Evolutionary conservation across 2,888 invertebrate genomes (phyloP), one percentile per base, ranked within the genome.

Genomic region (Mythimna albipuncta): DNA sequence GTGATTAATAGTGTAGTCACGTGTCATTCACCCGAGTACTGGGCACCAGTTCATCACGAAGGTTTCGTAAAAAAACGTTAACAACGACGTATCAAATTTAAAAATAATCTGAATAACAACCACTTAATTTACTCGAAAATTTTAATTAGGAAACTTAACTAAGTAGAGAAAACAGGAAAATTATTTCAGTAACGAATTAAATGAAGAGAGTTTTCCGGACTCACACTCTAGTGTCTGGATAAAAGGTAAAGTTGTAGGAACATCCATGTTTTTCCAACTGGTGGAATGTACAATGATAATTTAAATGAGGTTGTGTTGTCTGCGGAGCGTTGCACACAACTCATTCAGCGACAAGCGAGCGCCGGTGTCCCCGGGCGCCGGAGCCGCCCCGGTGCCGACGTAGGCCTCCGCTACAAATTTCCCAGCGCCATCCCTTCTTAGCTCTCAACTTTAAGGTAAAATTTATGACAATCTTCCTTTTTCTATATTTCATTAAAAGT

Each of bases 401-500:
- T 71, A 81, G 83, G 82, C 76, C 77, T 81, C 47, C 58, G 79
- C 58, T 75, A 79, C 65, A 81, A 83, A 81, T 79, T 81, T 79
- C 76, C 74, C 73, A 83, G 74, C 82, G 79, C 76, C 75, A 76
- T 81, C 68, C 81, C 82, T 74, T 73, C 84, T 72, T 76, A 79
- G 83, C 85, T 84, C 72, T 80, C 71, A 87, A 88, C 83, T 82
- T 84, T 87, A 85, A 86, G 87, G 85, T 82, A 85, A 87, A 89
- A 88, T 90, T 90, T 89, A 88, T 84, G 88, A 88, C 87, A 86
- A 83, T 85, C 84, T 85, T 85, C 85, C 82, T 86, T 88, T 86
- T 89, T 90, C 88, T 88, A 88, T 88, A 90, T 90, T 92, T 91
- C 87, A 91, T 91, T 91, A 90, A 89, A 91, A 92, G 86, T 92